Base-by-base conservation (phyloP, 2,113 vertebrate genomes). In the Menura novaehollandiae region DNA sequence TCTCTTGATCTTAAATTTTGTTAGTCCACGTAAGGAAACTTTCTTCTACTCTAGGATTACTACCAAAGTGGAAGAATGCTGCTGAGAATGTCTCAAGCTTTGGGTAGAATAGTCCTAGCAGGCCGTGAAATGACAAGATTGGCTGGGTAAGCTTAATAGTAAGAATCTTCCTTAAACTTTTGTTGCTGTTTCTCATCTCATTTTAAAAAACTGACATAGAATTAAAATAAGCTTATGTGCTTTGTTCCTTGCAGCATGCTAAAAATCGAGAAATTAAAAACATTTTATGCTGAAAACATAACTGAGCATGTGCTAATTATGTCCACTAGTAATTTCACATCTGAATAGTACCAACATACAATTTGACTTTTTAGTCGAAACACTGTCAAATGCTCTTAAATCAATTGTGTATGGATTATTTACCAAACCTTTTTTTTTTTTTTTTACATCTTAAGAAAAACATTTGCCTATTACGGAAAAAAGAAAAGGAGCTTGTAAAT, bases 41-140 rank as follows among this genome's bases (percentile, higher is more conserved):
- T 91, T 58, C 21, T 76, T 87, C 78, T 95, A 3, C 84, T 96
- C 67, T 89, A 99, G 99, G 99, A 99, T 98, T 99, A 99, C 96
- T 99, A 99, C 96, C 99, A 99, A 98, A 99, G 99, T 88, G 99
- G 99, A 84, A 98, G 99, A 92, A 99, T 99, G 99, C 97, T 99
- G 35, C 98, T 99, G 76, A 98, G 99, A 84, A 99, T 99, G 99
- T 99, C 99, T 75, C 99, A 99, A 91, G 99, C 99, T 74, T 97
- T 99, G 94, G 99, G 99, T 60, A 98, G 99, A 95, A 99, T 99
- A 76, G 99, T 99, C 21, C 98, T 99, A 71, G 99, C 99, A 43
- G 99, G 99, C 37, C 98, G 99, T 95, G 99, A 99, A 93, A 99
- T 99, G 99, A 99, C 98, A n/a, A 98, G 99, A 94, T 98, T 99